Percentiles rank a stretch among this genome's conserved stretches.
Conservation (phyloP, 2,113 vertebrate species). For the Syrmaticus mikado region DNA sequence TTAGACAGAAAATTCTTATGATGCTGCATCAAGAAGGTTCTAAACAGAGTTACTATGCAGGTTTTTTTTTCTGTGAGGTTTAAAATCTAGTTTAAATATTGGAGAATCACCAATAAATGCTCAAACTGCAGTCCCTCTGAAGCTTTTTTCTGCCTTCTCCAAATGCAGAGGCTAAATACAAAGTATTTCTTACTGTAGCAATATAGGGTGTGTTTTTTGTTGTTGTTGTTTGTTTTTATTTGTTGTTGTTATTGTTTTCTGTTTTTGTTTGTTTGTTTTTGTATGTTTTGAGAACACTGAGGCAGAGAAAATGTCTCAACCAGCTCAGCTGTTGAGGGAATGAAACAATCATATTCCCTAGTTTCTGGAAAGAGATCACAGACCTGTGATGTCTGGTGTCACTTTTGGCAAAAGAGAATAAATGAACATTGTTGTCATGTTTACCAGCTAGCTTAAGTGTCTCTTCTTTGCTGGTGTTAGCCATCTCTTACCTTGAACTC, state of each 20-base stretch:
- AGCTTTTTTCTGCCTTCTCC: background rate
- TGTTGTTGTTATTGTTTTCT: no score
- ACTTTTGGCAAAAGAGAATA: background rate
- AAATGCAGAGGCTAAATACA: background rate
- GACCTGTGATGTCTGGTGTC: background rate
- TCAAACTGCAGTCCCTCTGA: background rate
- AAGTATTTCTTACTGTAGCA: background rate
- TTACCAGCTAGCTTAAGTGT: background rate
- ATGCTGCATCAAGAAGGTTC: background rate
- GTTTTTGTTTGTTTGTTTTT: background rate
- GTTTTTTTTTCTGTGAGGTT: background rate
- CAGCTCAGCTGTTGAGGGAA: background rate
- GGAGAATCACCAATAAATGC: background rate
- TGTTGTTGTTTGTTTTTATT: no score
- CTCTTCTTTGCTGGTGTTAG: background rate
- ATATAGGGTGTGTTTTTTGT: background rate
- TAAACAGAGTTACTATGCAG: background rate
- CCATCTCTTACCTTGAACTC: background rate
- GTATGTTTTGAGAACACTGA: background rate
- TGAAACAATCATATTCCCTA: background rate
- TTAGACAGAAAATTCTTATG: background rate
- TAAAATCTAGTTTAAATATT: background rate
- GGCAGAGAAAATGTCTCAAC: background rate
- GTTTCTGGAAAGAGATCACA: background rate
- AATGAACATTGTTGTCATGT: background rate